Percentiles rank a stretch among this genome's conserved stretches.
These are phyloP conservation scores for Gulo gulo DNA, from an alignment of 2,113 vertebrate genomes.

Conservation along the genomic window DNA sequence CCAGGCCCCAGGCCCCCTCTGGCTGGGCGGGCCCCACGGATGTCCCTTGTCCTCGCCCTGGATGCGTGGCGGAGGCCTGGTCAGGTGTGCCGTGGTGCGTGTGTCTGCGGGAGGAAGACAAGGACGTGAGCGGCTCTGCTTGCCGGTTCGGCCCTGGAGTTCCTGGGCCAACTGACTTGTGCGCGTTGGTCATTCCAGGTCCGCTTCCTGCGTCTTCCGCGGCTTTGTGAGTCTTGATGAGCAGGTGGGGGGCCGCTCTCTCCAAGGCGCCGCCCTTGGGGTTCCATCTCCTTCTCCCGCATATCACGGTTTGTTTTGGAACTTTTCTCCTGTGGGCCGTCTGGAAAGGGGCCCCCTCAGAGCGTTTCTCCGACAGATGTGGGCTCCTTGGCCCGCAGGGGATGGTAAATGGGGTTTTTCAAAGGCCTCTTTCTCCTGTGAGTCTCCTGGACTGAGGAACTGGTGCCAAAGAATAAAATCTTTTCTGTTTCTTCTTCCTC, in stretches of 20 bases:
- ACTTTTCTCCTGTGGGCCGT: fast-evolving
- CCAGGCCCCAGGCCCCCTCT: neutral
- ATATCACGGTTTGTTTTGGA: neutral
- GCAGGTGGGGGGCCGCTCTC: neutral
- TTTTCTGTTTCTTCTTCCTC: neutral
- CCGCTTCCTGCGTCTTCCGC: fast-evolving
- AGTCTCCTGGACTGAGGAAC: neutral
- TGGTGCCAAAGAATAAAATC: neutral
- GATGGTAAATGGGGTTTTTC: neutral
- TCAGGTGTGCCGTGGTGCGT: neutral
- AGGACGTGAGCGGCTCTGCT: neutral
- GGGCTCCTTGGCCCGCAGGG: neutral
- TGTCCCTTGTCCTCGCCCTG: no score
- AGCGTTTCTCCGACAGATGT: neutral
- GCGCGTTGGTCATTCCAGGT: neutral
- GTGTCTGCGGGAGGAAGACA: neutral
- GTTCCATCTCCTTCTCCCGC: fast-evolving
- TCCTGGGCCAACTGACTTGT: no score
- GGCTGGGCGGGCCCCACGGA: neutral
- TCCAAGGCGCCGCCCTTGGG: neutral
- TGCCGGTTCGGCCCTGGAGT: neutral
- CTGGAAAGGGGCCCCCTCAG: fast-evolving
- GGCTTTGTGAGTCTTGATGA: neutral
- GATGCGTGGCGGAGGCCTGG: neutral
- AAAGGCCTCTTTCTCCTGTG: neutral